A percentile compares a stretch with the other conserved stretches of the same genome.
These are phyloP conservation scores for Melitaea athalia DNA, from an alignment of 2,888 invertebrate species.

Conservation along the genomic window DNA sequence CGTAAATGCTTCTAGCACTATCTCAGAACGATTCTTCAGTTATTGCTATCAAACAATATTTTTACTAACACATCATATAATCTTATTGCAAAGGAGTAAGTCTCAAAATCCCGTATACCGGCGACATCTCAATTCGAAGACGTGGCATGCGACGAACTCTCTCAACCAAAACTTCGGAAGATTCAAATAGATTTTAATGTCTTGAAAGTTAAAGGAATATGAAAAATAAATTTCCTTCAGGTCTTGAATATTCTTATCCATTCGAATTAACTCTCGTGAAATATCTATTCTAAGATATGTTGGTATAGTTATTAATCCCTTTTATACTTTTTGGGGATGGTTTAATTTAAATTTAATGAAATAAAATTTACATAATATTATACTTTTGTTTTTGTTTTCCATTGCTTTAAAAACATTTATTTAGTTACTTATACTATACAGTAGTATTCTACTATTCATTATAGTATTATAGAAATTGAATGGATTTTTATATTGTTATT, in stretches of 20 bases:
- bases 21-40: conserved; percentile 53
- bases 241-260: conserved; percentile 38
- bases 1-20: conserved; percentile 59
- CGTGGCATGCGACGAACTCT: conserved; percentile 39
- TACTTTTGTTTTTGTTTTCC: no score
- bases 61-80: neutral
- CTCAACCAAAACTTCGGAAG: conserved; percentile 50
- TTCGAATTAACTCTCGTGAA: neutral
- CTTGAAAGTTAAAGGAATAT: conserved; percentile 47
- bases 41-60: conserved; percentile 31
- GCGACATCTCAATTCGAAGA: conserved; percentile 42
- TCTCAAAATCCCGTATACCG: conserved; percentile 30
- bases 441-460: no score
- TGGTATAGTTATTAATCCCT: neutral
- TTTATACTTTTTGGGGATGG: neutral
- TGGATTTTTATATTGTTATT: no score
- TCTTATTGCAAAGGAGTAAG: conserved; percentile 25
- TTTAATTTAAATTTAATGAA: neutral
- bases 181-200: conserved; percentile 53
- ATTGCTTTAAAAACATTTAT: no score
- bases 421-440: no score
- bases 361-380: neutral
- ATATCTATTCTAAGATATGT: neutral
- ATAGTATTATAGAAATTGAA: no score
- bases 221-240: conserved; percentile 42